Evolutionary conservation across 2,797 vertebrate species (phyloP).

Genomic region (Lutjanus campechanus): DNA sequence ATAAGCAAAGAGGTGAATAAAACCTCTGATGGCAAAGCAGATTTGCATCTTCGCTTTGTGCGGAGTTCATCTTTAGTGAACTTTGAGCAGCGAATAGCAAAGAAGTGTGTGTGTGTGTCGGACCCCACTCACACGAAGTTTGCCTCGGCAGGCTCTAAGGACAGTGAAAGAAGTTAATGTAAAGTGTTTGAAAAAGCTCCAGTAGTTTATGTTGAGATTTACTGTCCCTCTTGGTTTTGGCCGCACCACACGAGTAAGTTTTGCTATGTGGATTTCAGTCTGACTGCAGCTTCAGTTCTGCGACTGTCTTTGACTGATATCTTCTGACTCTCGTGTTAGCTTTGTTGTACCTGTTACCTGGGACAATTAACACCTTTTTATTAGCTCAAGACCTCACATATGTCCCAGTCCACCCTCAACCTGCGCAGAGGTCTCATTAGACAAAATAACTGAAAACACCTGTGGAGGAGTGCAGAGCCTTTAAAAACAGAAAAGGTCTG

Average conservation of each 20-base stretch:
- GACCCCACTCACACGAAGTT: too few relatives aligned
- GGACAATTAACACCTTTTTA: background rate
- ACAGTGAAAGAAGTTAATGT: background rate
- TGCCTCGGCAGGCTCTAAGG: too few relatives aligned
- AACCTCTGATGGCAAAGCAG: too few relatives aligned
- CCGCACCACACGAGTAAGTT: background rate
- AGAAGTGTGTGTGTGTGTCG: too few relatives aligned
- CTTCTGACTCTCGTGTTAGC: background rate
- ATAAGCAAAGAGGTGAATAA: background rate
- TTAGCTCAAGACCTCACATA: background rate
- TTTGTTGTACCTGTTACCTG: background rate
- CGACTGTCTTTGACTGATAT: background rate
- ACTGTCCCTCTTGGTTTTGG: background rate
- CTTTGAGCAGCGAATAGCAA: too few relatives aligned
- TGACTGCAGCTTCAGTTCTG: background rate
- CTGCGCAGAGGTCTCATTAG: background rate
- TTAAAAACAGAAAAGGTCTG: background rate
- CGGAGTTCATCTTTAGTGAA: too few relatives aligned
- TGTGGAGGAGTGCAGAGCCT: background rate
- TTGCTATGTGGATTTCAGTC: background rate
- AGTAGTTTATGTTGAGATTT: background rate
- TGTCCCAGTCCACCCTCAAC: background rate
- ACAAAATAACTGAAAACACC: background rate
- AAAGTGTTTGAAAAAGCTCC: background rate
- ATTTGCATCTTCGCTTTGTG: too few relatives aligned